Evolutionary conservation across 2,888 invertebrate genomes (phyloP), one percentile per base, ranked within the genome.

Genomic region (Andrena camellia): DNA sequence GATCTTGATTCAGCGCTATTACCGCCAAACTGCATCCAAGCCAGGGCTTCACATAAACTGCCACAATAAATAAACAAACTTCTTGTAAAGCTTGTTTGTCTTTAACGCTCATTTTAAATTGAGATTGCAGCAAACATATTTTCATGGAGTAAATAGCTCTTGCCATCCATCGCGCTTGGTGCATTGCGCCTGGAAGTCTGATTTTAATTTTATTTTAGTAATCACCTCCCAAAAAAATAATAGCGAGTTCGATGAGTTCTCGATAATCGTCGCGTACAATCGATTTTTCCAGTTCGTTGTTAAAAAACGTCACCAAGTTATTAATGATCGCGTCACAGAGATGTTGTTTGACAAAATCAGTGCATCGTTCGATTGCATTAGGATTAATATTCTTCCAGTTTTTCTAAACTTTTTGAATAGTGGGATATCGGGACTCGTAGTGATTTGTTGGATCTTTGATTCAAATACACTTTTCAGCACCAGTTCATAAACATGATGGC

Each of bases 381-480:
- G 50, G n/a, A 52, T 52, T 52, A 52, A 52, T 52, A 52, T 52
- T 52, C n/a, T 52, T 52, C 50, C n/a, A 52, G 50, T 52, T 52
- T 52, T 52, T 52, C 50, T 52, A 52, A 52, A 52, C 50, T 52
- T 52, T 52, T 52, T 52, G 50, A 52, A 52, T 52, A 52, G 50
- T 52, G 50, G 52, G 52, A 52, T 52, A 52, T 52, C 52, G 52
- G 52, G 20, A 52, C 52, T 52, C n/a, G n/a, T 52, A 52, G 52
- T 52, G 7, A 52, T 52, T 52, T 52, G 52, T 52, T 52, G 52
- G 52, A 52, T 52, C 52, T 52, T 52, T 52, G 52, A 52, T 52
- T 52, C n/a, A 52, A 52, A 52, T 52, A 52, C 20, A n/a, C 52
- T 17, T 52, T 52, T 52, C 52, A 52, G 52, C 52, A 52, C 52